phyloP scores from a whole-genome alignment of 2,888 invertebrate species.

The Melanchra persicariae region DNA sequence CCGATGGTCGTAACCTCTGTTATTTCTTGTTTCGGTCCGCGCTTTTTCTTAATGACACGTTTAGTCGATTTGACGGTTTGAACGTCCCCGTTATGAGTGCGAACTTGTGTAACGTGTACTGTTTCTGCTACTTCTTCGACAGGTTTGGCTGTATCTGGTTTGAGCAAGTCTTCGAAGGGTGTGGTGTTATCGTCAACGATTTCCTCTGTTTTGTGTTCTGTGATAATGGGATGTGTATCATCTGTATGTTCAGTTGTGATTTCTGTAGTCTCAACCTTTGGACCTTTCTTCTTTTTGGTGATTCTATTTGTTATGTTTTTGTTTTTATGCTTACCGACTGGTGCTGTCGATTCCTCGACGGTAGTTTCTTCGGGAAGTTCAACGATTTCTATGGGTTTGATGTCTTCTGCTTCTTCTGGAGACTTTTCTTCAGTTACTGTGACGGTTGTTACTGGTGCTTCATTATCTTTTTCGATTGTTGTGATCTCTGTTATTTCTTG shows the following conservation, averaged over 20 bases:
- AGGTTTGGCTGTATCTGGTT: constrained; percentile 49
- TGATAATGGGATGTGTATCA: constrained; percentile 12
- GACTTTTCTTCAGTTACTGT: constrained; percentile 34
- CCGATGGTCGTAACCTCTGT: no score
- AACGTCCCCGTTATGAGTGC: no score
- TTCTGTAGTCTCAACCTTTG: constrained; percentile 64
- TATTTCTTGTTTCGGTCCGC: no score
- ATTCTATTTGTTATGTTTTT: constrained; percentile 63
- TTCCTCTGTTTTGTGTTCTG: constrained; percentile 45
- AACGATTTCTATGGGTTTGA: constrained; percentile 42
- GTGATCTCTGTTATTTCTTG: constrained; percentile 63
- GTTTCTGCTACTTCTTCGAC: constrained; percentile 12
- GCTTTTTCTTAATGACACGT: no score
- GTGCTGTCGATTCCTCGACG: constrained; percentile 56
- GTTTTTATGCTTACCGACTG: constrained; percentile 73
- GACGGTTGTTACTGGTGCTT: constrained; percentile 56
- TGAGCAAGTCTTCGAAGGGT: constrained; percentile 49
- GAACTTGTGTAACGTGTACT: no score
- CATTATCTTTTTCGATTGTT: constrained; percentile 62
- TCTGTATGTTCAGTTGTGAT: constrained; percentile 48
- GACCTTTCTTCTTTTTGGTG: constrained; percentile 72
- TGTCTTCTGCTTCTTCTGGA: constrained; percentile 10
- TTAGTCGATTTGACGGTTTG: no score
- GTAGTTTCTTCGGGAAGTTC: constrained; percentile 69
- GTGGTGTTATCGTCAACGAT: constrained; percentile 57